Base-by-base conservation (phyloP, 2,797 vertebrate genomes). In the Arnoldichthys spilopterus region DNA sequence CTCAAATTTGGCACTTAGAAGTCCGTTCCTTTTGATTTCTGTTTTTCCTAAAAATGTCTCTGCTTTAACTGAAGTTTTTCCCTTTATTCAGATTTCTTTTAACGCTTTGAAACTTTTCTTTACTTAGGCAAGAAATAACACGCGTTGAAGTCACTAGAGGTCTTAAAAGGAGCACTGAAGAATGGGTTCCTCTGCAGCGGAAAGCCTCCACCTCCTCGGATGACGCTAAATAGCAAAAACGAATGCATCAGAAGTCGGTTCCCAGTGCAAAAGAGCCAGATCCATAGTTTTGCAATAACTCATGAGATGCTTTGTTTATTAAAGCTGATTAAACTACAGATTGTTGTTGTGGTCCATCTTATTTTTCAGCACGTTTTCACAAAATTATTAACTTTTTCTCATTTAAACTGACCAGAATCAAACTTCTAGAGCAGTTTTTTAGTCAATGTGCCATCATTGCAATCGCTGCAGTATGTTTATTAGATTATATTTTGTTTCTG, bases 101-200 rank as follows among this genome's bases (percentile, higher is more conserved):
- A 15, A 71, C 15, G 7, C 28, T 68, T 12, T 24, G 1, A 51
- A n/a, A 6, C 12, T 22, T 43, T 8, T 76, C 6, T 56, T 43
- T 72, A 22, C 32, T 9, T 54, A 85, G 84, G 84, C 62, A 85
- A 85, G 63, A 85, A 85, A 64, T 85, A 72, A 85, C 0, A 1
- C 6, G 13, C n/a, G 12, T 6, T 61, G 43, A 16, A 51, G 72
- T 51, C 58, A 6, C 32, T 70, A 26, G 56, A 63, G 45, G 66
- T 24, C 28, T 53, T 28, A 40, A 53, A 47, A n/a, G 24, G 58
- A 28, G 24, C 43, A 24, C 54, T 47, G 32, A 37, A 70, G 54
- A 73, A 6, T 15, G n/a, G 45, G 34, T 32, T 73, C 61, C 15
- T 67, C 15, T 34, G 13, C 26, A 56, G 56, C 22, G 8, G 30